Evolutionary conservation across 1,140 invertebrate species (phyloP), one percentile per base, ranked within the genome.

Genomic region (Plutomurus gul): DNA sequence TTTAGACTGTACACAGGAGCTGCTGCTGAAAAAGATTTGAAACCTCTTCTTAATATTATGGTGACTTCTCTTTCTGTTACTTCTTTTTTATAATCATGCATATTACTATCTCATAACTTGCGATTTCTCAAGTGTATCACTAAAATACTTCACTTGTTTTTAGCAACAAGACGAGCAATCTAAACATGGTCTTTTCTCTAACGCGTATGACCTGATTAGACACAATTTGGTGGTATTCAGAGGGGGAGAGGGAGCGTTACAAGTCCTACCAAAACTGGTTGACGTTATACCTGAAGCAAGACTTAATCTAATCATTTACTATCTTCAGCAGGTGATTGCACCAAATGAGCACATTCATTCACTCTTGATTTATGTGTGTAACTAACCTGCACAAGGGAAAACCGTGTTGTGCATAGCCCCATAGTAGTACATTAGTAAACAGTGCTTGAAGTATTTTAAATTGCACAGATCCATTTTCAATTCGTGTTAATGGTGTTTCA

Each of bases 221-320:
- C 97, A 99, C 85, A 99, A 99, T 87, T 88, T 97, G 82, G 96
- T 98, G 25, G 97, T 99, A 11, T 99, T 99, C 86, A 89, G 94
- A 82, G 93, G 92, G 81, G 98, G 98, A 0, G 96, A 99, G 87
- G 95, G 95, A 11, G 96, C 98, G 4, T 87, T 99, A 36, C 89
- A 96, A 90, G 90, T 97, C 16, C 88, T 99, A 46, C 97, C 97
- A 0, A 91, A 92, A 33, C 87, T 99, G 18, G 92, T 99, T 3
- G 96, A 98, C 87, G 93, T 99, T 0, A 94, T 99, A 76, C 95
- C 97, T 10, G 98, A 99, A 88, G 98, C 98, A 5, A 90, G 96
- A 75, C 88, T 97, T 0, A 99, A 99, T 89, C 89, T 99, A 43
- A 95, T 98, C 3, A 97, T 99, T 65, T 96, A 98, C 87, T 92